Conservation (phyloP, 92 coral and sea anemone species). For the Palythoa grandis region DNA sequence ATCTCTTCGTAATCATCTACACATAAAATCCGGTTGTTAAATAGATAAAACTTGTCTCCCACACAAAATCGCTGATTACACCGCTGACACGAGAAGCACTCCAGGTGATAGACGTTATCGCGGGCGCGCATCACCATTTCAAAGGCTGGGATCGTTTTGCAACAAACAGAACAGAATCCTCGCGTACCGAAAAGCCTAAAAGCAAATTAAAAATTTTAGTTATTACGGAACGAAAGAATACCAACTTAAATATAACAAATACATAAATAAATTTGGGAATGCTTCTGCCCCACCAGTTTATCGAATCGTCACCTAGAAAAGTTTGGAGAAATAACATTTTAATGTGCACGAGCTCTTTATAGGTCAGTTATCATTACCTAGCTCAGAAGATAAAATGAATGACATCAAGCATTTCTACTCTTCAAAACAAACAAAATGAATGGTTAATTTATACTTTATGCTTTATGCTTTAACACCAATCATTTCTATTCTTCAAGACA, state of each 20-base stretch:
- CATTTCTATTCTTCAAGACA: no score
- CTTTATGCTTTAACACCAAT: no score
- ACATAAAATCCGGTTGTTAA: constrained; percentile 91
- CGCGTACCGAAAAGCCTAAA: constrained; percentile 89
- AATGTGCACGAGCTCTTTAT: no score
- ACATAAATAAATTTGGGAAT: no score
- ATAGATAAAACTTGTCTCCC: constrained; percentile 95
- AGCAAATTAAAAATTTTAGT: constrained; percentile 14
- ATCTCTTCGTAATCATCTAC: constrained; percentile 92
- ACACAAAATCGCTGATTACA: constrained; percentile 98
- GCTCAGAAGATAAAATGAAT: no score
- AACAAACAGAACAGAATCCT: constrained; percentile 94
- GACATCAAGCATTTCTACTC: no score
- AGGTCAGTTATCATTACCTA: no score
- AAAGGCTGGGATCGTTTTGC: constrained; percentile 95
- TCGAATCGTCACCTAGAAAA: no score
- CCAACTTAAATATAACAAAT: not conserved
- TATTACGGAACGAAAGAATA: not conserved
- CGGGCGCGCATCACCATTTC: constrained; percentile 99
- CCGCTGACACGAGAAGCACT: constrained; percentile 97
- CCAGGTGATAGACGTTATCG: constrained; percentile 93
- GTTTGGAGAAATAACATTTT: no score
- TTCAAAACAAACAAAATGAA: no score
- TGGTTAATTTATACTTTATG: no score
- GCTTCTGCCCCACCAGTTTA: no score